A percentile compares a stretch with the other conserved stretches of the same genome.
Conservation (phyloP, 2,797 vertebrate species). For the Poecile montanus region DNA sequence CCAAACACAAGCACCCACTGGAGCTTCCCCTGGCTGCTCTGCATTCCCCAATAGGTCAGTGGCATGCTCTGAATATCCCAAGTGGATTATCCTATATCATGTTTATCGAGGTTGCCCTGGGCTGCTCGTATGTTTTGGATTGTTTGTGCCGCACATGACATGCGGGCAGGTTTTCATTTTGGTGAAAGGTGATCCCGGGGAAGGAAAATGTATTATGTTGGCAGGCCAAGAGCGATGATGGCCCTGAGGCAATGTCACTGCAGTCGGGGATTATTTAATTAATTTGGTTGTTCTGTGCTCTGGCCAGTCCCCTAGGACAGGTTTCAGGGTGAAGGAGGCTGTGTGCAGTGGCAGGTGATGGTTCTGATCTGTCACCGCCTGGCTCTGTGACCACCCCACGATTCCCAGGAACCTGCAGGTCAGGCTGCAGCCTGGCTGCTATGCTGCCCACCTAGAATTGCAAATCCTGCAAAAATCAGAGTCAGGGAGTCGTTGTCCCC, state of each 20-base stretch:
- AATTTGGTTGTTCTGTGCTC: not conserved
- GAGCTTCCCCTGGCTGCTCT: slow-evolving; percentile 47
- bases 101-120: slow-evolving; percentile 73
- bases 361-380: not conserved
- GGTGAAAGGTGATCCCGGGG: slow-evolving; percentile 50
- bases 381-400: fast-evolving
- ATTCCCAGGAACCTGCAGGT: not conserved
- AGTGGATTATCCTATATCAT: slow-evolving; percentile 64
- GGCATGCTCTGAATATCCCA: slow-evolving; percentile 60
- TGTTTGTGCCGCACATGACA: slow-evolving; percentile 55
- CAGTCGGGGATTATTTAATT: not conserved
- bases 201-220: slow-evolving; percentile 49
- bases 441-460: not conserved
- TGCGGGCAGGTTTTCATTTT: slow-evolving; percentile 59
- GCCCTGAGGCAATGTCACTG: not conserved
- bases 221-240: not conserved
- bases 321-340: not conserved
- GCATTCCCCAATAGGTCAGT: slow-evolving; percentile 67
- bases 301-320: not conserved
- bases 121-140: slow-evolving; percentile 72
- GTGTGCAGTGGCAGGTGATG: not conserved
- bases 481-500: not conserved
- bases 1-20: not conserved
- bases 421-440: not conserved
- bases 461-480: not conserved